phyloP scores from a whole-genome alignment of 2,113 vertebrate species.

The Vicugna pacos region DNA sequence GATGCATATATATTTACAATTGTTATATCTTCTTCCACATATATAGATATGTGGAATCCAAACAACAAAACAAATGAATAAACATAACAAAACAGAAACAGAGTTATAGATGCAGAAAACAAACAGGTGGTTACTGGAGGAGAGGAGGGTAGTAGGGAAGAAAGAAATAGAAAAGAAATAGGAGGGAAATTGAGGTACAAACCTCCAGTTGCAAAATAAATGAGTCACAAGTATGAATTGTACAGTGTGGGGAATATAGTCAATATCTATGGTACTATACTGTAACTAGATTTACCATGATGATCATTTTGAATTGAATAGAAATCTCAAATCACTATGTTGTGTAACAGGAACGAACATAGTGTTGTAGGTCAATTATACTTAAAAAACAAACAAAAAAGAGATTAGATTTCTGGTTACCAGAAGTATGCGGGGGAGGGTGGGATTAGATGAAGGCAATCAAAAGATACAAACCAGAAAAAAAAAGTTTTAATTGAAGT shows the following conservation, averaged over 20 bases:
- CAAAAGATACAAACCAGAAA: background rate
- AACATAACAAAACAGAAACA: background rate
- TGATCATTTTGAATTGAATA: background rate
- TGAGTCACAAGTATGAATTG: background rate
- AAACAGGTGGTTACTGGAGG: background rate
- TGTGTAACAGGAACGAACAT: background rate
- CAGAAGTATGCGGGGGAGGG: background rate
- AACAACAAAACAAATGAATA: background rate
- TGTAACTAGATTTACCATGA: background rate
- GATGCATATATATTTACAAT: background rate
- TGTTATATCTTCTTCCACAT: background rate
- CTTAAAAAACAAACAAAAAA: background rate
- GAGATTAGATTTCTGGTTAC: background rate
- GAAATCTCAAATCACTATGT: background rate
- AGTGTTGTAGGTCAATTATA: background rate
- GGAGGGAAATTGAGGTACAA: background rate
- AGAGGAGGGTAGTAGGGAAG: background rate
- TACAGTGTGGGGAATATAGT: background rate
- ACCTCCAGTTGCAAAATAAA: background rate
- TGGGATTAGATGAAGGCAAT: background rate
- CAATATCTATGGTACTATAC: background rate
- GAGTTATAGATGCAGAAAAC: background rate
- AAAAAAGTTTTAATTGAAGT: background rate
- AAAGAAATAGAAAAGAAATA: background rate
- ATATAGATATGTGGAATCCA: background rate